These are phyloP conservation scores for Hiodon alosoides DNA, from an alignment of 2,113 vertebrate genomes.

Conservation along the genomic window DNA sequence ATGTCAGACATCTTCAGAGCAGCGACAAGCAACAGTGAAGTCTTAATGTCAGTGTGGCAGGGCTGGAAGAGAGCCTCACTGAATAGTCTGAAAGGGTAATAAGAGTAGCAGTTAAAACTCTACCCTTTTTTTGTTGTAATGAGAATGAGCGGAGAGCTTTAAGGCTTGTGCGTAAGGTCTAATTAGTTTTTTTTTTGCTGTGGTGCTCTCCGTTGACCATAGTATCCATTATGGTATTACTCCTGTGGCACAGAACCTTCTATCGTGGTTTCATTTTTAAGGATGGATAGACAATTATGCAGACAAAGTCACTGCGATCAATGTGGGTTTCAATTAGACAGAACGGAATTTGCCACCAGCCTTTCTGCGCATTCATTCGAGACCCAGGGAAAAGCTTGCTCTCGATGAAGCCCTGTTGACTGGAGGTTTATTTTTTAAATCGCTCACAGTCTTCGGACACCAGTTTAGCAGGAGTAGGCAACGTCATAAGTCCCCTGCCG, in stretches of 20 bases:
- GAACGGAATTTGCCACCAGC: constrained; percentile 42
- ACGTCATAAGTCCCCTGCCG: not conserved
- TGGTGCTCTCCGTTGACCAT: constrained; percentile 74
- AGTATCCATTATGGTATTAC: constrained; percentile 64
- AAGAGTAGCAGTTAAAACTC: constrained; percentile 68
- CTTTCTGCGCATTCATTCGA: constrained; percentile 14
- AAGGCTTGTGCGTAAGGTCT: constrained; percentile 78
- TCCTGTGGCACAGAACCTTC: constrained; percentile 60
- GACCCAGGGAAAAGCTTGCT: constrained; percentile 42
- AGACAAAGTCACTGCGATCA: constrained; percentile 56
- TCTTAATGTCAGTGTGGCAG: constrained; percentile 70
- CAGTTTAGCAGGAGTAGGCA: not conserved
- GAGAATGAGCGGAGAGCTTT: constrained; percentile 67
- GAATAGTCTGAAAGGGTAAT: constrained; percentile 76
- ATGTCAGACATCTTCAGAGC: constrained; percentile 68
- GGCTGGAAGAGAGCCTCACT: constrained; percentile 67
- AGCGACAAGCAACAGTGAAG: constrained; percentile 49
- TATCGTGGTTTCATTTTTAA: constrained; percentile 66
- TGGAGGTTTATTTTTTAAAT: not conserved
- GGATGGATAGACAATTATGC: constrained; percentile 73
- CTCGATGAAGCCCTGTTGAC: not conserved
- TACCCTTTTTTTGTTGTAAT: constrained; percentile 67
- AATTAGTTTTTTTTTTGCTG: constrained; percentile 64
- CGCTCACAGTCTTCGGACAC: constrained; percentile 6
- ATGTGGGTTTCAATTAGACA: constrained; percentile 43